Evolutionary conservation across 2,113 vertebrate species (phyloP), one percentile per base, ranked within the genome.

Genomic region (Cyanoderma ruficeps): DNA sequence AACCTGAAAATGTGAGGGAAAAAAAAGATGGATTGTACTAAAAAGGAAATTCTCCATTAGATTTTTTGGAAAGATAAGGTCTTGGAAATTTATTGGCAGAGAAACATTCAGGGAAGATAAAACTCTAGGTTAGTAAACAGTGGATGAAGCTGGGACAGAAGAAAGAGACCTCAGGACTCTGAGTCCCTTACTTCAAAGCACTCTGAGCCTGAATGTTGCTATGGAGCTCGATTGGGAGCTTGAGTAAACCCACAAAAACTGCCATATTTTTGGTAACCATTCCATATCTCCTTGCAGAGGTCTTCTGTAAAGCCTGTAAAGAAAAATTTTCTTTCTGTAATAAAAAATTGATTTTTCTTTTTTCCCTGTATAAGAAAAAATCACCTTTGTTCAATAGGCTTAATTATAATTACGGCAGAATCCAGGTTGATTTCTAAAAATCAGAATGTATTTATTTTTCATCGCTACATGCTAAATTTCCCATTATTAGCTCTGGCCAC

Each of bases 201-300:
- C 9, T 44, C 31, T 47, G 7, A 33, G 71, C 25, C 15, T 53
- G 16, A 41, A 39, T 46, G 28, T n/a, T 89, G 64, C 35, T 37
- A 8, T 21, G 1, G 0, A 12, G 7, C 5, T 71, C 79, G 13
- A 35, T 5, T 37, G 19, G 14, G 6, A 86, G 3, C 6, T 53
- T 63, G 14, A 71, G 33, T 9, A 69, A 81, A 69, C 2, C 9
- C 23, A 77, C 22, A 81, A 25, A 87, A 68, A 23, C 6, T 37
- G 39, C 6, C 1, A 0, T 47, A 55, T 30, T 69, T 84, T 84
- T 65, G 33, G 9, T 39, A 28, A 18, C 9, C 4, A 14, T 74
- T 76, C 59, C 6, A 2, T 50, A 55, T 35, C 12, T 52, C 44
- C 24, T 52, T 35, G 5, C 25, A 42, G 9, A 4, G 11, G 20